These are phyloP conservation scores for Cephus nigrinus DNA, from an alignment of 2,888 invertebrate species.

Conservation along the genomic window DNA sequence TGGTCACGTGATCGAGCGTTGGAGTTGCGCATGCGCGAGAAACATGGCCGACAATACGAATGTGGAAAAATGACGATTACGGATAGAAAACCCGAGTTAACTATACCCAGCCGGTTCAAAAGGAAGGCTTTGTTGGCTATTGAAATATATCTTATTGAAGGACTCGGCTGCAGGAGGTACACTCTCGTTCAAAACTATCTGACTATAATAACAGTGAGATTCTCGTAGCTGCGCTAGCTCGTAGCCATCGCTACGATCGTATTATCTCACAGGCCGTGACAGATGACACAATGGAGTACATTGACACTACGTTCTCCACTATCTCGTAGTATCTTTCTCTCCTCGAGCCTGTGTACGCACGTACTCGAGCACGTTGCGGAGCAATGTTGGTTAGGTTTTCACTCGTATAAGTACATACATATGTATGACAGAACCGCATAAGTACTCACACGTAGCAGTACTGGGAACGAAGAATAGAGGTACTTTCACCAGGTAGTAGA, in stretches of 20 bases:
- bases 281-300: slow-evolving; percentile 54
- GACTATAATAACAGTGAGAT: neutral
- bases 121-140: neutral
- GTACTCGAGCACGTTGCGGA: slow-evolving; percentile 15
- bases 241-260: slow-evolving; percentile 7
- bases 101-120: neutral
- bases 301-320: slow-evolving; percentile 50
- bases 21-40: neutral
- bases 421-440: neutral
- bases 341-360: slow-evolving; percentile 10
- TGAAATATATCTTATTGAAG: neutral
- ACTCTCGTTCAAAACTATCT: neutral
- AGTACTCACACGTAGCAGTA: neutral
- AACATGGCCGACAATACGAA: neutral
- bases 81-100: neutral
- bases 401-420: neutral
- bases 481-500: slow-evolving; percentile 44
- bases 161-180: neutral
- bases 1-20: neutral
- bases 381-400: slow-evolving; percentile 8
- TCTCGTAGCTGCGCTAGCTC: neutral
- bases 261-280: slow-evolving; percentile 50
- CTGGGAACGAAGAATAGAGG: slow-evolving; percentile 36
- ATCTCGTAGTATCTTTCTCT: slow-evolving; percentile 43
- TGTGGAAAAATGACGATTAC: neutral